Percentiles rank a stretch among this genome's conserved stretches.
These are phyloP conservation scores for Kryptopterus vitreolus DNA, from an alignment of 2,797 vertebrate species.

Conservation along the genomic window DNA sequence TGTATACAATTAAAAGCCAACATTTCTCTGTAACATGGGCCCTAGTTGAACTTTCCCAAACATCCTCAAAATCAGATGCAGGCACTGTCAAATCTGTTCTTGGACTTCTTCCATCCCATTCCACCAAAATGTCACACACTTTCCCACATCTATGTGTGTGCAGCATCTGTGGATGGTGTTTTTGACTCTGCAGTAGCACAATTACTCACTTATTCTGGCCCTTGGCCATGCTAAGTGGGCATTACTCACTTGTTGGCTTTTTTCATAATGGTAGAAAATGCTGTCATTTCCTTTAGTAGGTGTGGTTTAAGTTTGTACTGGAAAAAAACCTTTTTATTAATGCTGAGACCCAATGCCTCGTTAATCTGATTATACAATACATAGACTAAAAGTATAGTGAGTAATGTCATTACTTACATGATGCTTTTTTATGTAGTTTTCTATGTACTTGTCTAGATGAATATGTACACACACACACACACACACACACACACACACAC, in stretches of 20 bases:
- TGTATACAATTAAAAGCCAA: conserved; percentile 24
- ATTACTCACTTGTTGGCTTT: conserved; percentile 52
- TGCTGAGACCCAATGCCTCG: neutral
- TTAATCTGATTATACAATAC: neutral
- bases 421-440: conserved; percentile 50
- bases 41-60: conserved; percentile 1
- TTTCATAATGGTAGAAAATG: conserved; percentile 23
- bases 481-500: too few relatives aligned
- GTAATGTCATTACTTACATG: neutral
- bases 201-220: conserved; percentile 38
- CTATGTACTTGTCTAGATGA: conserved; percentile 37
- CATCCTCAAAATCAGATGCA: conserved; percentile 24
- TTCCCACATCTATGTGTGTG: conserved; percentile 36
- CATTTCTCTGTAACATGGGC: neutral
- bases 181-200: conserved; percentile 23
- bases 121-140: conserved; percentile 23
- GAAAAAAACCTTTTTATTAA: neutral
- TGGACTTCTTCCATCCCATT: conserved; percentile 26
- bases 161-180: conserved; percentile 26
- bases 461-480: too few relatives aligned
- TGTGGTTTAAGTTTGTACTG: neutral
- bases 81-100: conserved; percentile 37
- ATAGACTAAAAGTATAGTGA: neutral
- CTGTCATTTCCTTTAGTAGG: conserved; percentile 28
- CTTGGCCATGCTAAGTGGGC: conserved; percentile 30